Evolutionary conservation across 2,113 vertebrate species (phyloP).

Genomic region (Mixornis gularis): DNA sequence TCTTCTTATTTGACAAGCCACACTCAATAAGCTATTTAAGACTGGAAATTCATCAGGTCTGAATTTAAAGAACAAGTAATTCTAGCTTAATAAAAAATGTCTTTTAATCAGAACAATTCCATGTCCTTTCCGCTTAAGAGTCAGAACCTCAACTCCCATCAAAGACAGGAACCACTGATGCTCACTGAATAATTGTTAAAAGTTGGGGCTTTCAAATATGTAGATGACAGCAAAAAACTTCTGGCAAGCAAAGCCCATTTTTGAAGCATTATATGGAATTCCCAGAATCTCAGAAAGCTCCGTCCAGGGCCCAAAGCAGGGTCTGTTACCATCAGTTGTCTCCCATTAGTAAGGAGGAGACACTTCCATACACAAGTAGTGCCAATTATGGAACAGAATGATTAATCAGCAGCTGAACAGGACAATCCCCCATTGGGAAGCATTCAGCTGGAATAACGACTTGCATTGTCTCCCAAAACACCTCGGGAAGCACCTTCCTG

Average conservation of each 20-base stretch:
- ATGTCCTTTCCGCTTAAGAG: background rate
- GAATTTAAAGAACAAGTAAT: background rate
- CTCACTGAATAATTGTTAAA: background rate
- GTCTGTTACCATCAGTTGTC: background rate
- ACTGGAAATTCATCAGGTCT: constrained; percentile 43
- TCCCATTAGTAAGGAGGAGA: background rate
- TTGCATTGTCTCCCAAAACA: background rate
- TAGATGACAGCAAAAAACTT: background rate
- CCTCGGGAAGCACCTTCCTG: background rate
- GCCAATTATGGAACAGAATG: background rate
- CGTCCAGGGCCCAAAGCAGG: background rate
- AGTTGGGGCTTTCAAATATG: background rate
- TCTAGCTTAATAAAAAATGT: constrained; percentile 32
- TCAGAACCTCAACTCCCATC: background rate
- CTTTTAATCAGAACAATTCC: constrained; percentile 24
- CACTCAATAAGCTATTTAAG: constrained; percentile 25
- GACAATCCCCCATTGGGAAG: background rate
- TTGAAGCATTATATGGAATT: background rate
- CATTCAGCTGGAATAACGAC: fast-evolving
- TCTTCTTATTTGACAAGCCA: constrained; percentile 16
- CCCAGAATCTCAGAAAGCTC: background rate
- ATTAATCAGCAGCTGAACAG: background rate
- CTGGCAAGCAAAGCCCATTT: background rate
- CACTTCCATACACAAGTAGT: background rate
- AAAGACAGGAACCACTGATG: background rate